phyloP scores from a whole-genome alignment of 2,113 vertebrate species.

The Indri indri region DNA sequence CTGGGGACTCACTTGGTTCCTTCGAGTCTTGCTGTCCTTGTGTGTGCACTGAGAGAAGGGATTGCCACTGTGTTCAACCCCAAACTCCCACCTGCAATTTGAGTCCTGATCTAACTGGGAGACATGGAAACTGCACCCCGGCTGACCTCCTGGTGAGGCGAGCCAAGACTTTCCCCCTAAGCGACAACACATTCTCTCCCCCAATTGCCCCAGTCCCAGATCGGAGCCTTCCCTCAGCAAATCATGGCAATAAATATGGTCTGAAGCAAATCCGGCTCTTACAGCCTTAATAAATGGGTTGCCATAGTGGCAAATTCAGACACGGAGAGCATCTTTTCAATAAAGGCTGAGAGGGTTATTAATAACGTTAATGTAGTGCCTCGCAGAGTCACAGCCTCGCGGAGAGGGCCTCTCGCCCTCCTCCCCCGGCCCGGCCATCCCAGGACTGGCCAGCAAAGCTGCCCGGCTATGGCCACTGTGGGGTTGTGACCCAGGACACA shows the following conservation, averaged over 20 bases:
- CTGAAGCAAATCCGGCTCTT: conserved; percentile 86
- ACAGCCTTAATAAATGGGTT: conserved; percentile 88
- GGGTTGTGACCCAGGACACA: neutral
- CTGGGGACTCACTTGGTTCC: neutral
- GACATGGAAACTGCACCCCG: conserved; percentile 71
- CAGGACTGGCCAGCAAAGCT: neutral
- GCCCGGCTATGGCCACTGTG: neutral
- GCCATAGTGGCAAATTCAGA: conserved; percentile 87
- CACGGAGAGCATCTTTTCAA: conserved; percentile 88
- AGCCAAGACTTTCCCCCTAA: conserved; percentile 66
- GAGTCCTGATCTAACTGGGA: conserved; percentile 72
- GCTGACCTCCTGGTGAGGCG: conserved; percentile 74
- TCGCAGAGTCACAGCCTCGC: conserved; percentile 1
- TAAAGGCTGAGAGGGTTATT: conserved; percentile 89
- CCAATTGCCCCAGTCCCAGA: conserved; percentile 73
- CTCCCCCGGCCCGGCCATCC: neutral
- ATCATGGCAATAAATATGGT: conserved; percentile 88
- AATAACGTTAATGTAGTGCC: conserved; percentile 88
- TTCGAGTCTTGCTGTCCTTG: neutral
- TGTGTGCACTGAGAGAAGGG: neutral
- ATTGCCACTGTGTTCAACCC: neutral
- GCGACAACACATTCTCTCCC: conserved; percentile 77
- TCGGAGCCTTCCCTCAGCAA: conserved; percentile 85
- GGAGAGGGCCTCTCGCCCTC: neutral
- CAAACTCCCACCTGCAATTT: conserved; percentile 37